Conservation (phyloP, 2,888 invertebrate species). For the Leucoma salicis region DNA sequence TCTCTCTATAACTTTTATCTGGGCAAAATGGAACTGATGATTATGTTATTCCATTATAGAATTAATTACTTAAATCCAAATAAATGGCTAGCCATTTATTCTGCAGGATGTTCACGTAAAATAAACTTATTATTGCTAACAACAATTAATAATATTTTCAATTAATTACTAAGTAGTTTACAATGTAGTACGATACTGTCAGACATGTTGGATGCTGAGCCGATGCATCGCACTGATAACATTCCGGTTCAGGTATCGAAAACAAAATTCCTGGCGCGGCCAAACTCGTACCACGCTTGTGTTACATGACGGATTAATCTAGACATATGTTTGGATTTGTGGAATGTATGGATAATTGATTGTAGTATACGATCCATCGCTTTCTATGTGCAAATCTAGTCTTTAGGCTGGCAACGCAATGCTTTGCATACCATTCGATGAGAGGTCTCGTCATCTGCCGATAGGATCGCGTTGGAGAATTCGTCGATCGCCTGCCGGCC, state of each 20-base stretch:
- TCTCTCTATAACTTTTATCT: constrained; percentile 40
- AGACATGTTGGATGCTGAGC: constrained; percentile 63
- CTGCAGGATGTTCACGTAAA: constrained; percentile 50
- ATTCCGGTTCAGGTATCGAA: constrained; percentile 74
- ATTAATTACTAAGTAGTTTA: constrained; percentile 68
- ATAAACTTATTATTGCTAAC: constrained; percentile 37
- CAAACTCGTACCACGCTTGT: constrained; percentile 62
- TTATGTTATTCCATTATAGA: constrained; percentile 49
- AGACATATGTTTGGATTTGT: constrained; percentile 64
- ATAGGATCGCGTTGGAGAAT: constrained; percentile 78
- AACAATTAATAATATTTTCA: constrained; percentile 49
- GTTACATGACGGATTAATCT: constrained; percentile 53
- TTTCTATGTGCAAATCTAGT: constrained; percentile 59
- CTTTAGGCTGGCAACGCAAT: constrained; percentile 51
- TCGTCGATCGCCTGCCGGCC: constrained; percentile 68
- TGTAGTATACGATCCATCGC: constrained; percentile 68
- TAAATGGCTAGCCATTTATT: constrained; percentile 69
- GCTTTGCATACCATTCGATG: constrained; percentile 63
- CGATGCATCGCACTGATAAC: constrained; percentile 75
- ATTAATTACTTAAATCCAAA: constrained; percentile 71
- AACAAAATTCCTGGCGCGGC: constrained; percentile 73
- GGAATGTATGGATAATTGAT: constrained; percentile 72
- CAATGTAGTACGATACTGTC: constrained; percentile 60
- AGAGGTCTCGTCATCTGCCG: constrained; percentile 66
- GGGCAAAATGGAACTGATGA: constrained; percentile 47